phyloP scores from a whole-genome alignment of 2,113 vertebrate genomes.

The Bos taurus region DNA sequence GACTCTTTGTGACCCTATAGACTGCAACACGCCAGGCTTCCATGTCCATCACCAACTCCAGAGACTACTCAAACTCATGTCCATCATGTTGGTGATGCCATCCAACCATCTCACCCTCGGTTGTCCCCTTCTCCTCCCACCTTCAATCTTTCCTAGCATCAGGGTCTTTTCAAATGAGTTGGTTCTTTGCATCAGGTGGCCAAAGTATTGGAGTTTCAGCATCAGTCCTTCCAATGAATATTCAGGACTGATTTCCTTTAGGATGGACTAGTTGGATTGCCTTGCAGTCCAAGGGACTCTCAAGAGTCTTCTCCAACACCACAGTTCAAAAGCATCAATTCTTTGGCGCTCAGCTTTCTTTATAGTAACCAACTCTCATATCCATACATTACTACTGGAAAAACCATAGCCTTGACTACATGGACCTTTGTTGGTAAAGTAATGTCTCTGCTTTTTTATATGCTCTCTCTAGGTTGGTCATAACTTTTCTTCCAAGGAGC shows the following conservation, averaged over 20 bases:
- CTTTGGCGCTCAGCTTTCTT: not conserved
- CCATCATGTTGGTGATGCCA: rapidly evolving
- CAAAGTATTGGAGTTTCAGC: not conserved
- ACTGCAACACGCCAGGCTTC: not conserved
- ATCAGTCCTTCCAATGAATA: not conserved
- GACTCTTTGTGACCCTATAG: not conserved
- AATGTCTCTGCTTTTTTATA: not conserved
- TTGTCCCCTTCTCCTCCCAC: not conserved
- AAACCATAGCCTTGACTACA: not conserved
- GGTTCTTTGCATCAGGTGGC: not conserved
- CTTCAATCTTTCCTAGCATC: not conserved
- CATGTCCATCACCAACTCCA: not conserved
- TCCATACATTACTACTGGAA: not conserved
- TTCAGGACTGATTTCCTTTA: not conserved
- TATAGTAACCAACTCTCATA: not conserved
- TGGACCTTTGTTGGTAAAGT: not conserved
- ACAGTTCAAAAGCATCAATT: not conserved
- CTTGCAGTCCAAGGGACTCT: not conserved
- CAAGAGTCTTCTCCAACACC: not conserved
- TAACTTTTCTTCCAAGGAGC: not conserved
- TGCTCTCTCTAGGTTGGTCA: not conserved
- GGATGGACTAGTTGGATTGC: not conserved
- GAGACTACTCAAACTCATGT: not conserved
- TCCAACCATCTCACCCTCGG: not conserved
- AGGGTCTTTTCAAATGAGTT: not conserved